Evolutionary conservation across 2,888 invertebrate genomes (phyloP).

Genomic region (Leucozona laternaria): DNA sequence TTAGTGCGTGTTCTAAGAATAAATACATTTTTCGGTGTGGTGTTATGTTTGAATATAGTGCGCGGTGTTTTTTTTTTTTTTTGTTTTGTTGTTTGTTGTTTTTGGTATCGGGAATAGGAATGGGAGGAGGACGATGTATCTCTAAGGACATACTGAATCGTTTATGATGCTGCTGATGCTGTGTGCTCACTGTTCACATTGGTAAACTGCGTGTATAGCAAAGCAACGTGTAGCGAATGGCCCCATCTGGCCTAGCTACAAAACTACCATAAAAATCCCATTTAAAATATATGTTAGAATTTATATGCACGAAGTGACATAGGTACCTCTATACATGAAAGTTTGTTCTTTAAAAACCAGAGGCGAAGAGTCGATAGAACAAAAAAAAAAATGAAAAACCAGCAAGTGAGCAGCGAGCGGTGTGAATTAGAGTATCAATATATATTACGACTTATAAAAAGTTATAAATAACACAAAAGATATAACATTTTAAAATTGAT

Average conservation of each 20-base stretch:
- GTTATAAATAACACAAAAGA: slow-evolving; percentile 66
- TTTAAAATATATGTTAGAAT: slow-evolving; percentile 75
- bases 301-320: slow-evolving; percentile 70
- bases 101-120: slow-evolving; percentile 9
- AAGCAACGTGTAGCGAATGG: slow-evolving; percentile 58
- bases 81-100: too few relatives aligned
- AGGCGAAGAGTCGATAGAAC: not conserved
- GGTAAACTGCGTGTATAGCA: slow-evolving; percentile 41
- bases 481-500: slow-evolving; percentile 71
- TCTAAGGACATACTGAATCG: slow-evolving; percentile 74
- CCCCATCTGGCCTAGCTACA: slow-evolving; percentile 75
- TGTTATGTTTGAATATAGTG: slow-evolving; percentile 43
- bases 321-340: slow-evolving; percentile 41
- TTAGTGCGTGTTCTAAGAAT: slow-evolving; percentile 74
- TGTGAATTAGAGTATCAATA: slow-evolving; percentile 44
- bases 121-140: slow-evolving; percentile 44
- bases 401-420: not conserved
- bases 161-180: slow-evolving; percentile 67
- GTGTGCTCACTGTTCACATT: slow-evolving; percentile 46
- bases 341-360: slow-evolving; percentile 17
- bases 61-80: not conserved
- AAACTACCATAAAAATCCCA: slow-evolving; percentile 75
- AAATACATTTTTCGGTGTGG: slow-evolving; percentile 39
- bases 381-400: not conserved
- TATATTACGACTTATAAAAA: slow-evolving; percentile 34